Evolutionary conservation across 1,140 invertebrate genomes (phyloP).

Genomic region (Pentalonia nigronervosa): DNA sequence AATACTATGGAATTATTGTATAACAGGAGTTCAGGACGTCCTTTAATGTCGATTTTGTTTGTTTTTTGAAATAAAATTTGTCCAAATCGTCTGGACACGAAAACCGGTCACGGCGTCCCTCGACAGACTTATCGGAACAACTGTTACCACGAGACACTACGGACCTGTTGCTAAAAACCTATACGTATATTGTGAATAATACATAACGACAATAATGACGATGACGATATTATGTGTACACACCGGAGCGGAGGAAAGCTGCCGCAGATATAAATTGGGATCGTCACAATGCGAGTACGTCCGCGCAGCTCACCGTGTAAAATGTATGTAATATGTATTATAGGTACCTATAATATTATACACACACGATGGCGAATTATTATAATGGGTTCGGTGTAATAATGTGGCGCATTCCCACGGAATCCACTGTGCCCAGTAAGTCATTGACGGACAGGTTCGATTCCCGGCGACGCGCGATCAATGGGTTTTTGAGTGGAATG

Average conservation of each 20-base stretch:
- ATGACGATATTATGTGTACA: not conserved
- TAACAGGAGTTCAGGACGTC: not conserved
- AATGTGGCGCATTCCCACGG: conserved; percentile 52
- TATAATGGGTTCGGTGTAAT: conserved; percentile 21
- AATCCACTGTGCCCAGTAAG: conserved; percentile 20
- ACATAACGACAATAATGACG: not conserved
- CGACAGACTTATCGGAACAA: not conserved
- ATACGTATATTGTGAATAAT: not conserved
- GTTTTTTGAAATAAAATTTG: not conserved
- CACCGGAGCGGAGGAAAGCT: not conserved
- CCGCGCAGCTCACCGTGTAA: not conserved
- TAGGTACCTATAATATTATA: not conserved
- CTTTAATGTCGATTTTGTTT: not conserved
- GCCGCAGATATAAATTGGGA: not conserved
- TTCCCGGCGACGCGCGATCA: conserved; percentile 41
- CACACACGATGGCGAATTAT: not conserved
- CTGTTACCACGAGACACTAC: not conserved
- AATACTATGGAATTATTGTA: not conserved
- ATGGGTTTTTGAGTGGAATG: conserved; percentile 57
- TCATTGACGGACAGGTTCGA: conserved; percentile 56
- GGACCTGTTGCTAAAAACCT: not conserved
- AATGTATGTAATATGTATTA: not conserved
- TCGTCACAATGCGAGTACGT: not conserved
- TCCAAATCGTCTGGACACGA: not conserved
- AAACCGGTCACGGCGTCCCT: not conserved